These are phyloP conservation scores for Apis laboriosa DNA, from an alignment of 1,140 invertebrate genomes.

Conservation along the genomic window DNA sequence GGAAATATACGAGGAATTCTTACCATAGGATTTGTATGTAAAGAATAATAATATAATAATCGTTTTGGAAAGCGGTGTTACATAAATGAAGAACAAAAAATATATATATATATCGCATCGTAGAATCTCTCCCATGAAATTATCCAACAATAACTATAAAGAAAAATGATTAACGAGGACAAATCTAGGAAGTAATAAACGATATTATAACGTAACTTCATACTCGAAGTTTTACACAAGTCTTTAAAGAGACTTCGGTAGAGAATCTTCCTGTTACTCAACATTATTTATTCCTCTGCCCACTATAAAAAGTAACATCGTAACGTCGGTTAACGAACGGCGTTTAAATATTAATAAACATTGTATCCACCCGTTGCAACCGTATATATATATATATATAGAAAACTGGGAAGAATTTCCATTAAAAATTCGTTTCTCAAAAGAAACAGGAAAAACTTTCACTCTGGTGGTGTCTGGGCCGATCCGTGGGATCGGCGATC, in stretches of 20 bases:
- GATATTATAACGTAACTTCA: too few relatives aligned
- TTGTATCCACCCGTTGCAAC: too few relatives aligned
- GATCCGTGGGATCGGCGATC: slow-evolving; percentile 21
- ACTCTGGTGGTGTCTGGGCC: not conserved
- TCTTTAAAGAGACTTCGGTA: not conserved
- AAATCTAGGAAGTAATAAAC: not conserved
- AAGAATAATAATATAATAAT: too few relatives aligned
- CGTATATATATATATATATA: too few relatives aligned
- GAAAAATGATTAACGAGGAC: not conserved
- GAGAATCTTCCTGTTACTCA: slow-evolving; percentile 2
- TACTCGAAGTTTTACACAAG: not conserved
- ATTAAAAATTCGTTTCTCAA: not conserved
- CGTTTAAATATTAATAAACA: not conserved
- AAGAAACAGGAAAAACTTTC: slow-evolving; percentile 24
- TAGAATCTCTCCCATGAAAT: too few relatives aligned
- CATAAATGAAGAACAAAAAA: too few relatives aligned
- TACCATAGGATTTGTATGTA: too few relatives aligned
- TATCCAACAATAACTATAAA: not conserved
- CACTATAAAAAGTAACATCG: not conserved
- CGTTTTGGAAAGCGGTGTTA: too few relatives aligned
- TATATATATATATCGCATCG: too few relatives aligned
- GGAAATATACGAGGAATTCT: too few relatives aligned
- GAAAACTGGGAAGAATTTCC: not conserved
- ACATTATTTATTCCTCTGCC: not conserved
- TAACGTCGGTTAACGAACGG: not conserved